These are phyloP conservation scores for Rhagoletis zephyria DNA, from an alignment of 1,140 invertebrate species.

Conservation along the genomic window DNA sequence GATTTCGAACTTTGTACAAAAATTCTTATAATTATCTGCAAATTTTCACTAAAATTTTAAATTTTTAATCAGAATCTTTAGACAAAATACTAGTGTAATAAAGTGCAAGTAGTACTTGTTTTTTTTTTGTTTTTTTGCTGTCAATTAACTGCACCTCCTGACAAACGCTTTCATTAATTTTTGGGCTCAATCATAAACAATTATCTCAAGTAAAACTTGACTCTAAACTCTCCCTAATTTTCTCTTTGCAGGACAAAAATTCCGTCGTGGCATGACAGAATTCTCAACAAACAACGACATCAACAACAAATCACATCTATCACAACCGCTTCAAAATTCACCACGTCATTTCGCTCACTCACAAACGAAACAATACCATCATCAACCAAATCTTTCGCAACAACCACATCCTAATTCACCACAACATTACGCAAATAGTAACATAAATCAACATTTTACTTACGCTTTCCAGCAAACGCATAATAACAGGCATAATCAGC, in stretches of 20 bases:
- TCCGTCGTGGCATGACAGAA: constrained; percentile 73
- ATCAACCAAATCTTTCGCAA: constrained; percentile 53
- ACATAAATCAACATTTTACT: constrained; percentile 56
- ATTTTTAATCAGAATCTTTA: no score
- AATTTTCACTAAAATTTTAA: no score
- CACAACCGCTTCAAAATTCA: constrained; percentile 69
- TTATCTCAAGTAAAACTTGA: no score
- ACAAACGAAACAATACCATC: constrained; percentile 59
- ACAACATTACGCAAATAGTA: constrained; percentile 47
- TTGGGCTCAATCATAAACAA: no score
- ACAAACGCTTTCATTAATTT: no score
- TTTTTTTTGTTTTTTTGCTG: no score
- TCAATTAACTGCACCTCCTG: no score
- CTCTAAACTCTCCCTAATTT: no score
- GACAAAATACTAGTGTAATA: no score
- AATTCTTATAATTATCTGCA: no score
- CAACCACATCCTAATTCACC: constrained; percentile 64
- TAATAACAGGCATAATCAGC: constrained; percentile 59
- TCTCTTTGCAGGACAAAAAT: constrained; percentile 67
- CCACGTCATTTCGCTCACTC: constrained; percentile 64
- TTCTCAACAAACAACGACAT: constrained; percentile 71
- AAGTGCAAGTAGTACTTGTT: no score
- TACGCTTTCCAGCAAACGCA: constrained; percentile 56
- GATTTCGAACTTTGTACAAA: no score
- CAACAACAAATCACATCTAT: constrained; percentile 68